Percentiles rank a stretch among this genome's conserved stretches.
Evolutionary conservation across 2,888 invertebrate species (phyloP).

Genomic region (Tholera decimalis): DNA sequence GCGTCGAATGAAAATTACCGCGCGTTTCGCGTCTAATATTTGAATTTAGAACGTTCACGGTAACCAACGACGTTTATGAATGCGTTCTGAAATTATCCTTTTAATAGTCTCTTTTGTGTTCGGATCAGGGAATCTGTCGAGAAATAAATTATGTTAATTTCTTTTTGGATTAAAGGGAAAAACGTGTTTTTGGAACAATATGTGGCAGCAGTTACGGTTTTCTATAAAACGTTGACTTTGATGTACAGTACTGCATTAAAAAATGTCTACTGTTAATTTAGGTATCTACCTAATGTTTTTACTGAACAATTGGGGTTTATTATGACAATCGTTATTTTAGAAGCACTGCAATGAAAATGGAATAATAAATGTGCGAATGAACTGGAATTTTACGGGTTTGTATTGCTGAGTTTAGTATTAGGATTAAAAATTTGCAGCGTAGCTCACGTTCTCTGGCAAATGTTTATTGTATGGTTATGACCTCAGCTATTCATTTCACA

Average conservation of each 20-base stretch:
- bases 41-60: constrained; percentile 69
- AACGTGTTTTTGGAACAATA: constrained; percentile 33
- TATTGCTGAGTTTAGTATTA: constrained; percentile 20
- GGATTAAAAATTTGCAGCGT: constrained; percentile 20
- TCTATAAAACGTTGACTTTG: constrained; percentile 35
- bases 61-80: constrained; percentile 69
- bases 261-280: constrained; percentile 3
- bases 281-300: constrained; percentile 25
- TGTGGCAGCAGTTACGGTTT: constrained; percentile 21
- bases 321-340: constrained; percentile 33
- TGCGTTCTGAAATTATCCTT: constrained; percentile 75
- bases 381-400: constrained; percentile 29
- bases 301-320: constrained; percentile 26
- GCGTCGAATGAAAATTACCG: constrained; percentile 62
- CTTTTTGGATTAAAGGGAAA: constrained; percentile 42
- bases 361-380: constrained; percentile 43
- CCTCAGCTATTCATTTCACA: constrained; percentile 4
- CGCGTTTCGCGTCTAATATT: constrained; percentile 66
- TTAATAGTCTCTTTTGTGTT: constrained; percentile 69
- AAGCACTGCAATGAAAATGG: constrained; percentile 35
- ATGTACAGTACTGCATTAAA: constrained; percentile 18
- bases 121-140: constrained; percentile 54
- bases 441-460: constrained; percentile 14
- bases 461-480: constrained; percentile 9
- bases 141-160: constrained; percentile 59